A percentile compares a stretch with the other conserved stretches of the same genome.
These are phyloP conservation scores for Paramormyrops hopkinsi DNA, from an alignment of 2,797 vertebrate genomes.

Conservation along the genomic window DNA sequence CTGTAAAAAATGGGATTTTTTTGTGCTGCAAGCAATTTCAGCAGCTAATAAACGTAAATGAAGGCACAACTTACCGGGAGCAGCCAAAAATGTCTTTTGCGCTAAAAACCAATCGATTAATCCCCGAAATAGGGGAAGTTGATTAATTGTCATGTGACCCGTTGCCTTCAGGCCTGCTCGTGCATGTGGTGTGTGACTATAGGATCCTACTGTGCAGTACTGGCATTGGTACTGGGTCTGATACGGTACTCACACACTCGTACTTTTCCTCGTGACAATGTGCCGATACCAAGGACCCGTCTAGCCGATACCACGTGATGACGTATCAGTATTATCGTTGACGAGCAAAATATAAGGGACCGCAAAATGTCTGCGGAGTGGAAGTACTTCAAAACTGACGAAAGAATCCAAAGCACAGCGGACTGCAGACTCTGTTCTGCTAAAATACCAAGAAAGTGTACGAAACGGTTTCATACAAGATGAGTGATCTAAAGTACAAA, in stretches of 20 bases:
- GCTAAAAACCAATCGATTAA: neutral
- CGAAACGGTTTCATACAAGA: neutral
- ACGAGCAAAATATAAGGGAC: neutral
- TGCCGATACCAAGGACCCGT: neutral
- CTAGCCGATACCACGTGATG: neutral
- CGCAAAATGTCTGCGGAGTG: neutral
- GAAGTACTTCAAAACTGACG: neutral
- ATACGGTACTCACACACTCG: neutral
- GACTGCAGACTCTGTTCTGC: neutral
- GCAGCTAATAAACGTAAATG: neutral
- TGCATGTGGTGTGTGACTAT: neutral
- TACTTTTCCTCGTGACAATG: neutral
- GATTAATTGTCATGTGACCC: neutral
- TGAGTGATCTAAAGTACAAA: neutral
- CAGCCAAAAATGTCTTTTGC: neutral
- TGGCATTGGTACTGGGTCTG: neutral
- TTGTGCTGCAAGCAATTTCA: neutral
- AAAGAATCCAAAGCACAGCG: neutral
- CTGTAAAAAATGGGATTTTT: neutral
- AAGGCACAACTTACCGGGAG: neutral
- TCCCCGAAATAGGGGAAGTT: neutral
- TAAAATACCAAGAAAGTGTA: neutral
- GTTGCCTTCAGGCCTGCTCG: neutral
- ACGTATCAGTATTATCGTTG: neutral
- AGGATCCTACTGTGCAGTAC: neutral